Evolutionary conservation across 2,888 invertebrate genomes (phyloP).

Genomic region (Eupithecia abbreviata): DNA sequence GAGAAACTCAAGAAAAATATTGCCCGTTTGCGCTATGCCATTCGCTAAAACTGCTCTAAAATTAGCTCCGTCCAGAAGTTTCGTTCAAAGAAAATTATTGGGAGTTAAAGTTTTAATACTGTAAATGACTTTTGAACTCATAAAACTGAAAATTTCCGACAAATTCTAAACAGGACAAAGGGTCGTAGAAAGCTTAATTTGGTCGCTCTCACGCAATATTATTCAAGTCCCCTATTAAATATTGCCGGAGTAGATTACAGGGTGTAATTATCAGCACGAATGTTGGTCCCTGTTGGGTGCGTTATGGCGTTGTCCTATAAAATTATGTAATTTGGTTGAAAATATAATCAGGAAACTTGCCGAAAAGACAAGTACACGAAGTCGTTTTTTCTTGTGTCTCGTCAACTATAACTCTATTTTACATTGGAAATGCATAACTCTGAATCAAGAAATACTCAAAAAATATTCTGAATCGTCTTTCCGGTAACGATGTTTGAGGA

Average conservation of each 20-base stretch:
- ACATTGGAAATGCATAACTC: no score
- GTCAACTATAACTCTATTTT: no score
- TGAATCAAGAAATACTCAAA: no score
- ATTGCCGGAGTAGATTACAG: slow-evolving; percentile 4
- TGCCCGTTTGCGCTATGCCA: background rate
- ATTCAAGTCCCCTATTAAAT: slow-evolving; percentile 15
- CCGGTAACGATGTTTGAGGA: no score
- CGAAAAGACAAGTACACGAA: background rate
- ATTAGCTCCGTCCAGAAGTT: background rate
- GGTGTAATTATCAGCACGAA: slow-evolving; percentile 8
- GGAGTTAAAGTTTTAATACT: slow-evolving; percentile 19
- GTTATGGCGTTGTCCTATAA: background rate
- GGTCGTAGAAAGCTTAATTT: slow-evolving; percentile 26
- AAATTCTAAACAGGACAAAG: slow-evolving; percentile 34
- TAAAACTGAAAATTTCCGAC: slow-evolving; percentile 27
- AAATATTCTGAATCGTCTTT: no score
- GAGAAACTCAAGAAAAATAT: background rate
- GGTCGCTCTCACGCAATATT: slow-evolving; percentile 17
- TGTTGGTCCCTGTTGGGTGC: background rate
- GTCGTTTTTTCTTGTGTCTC: no score
- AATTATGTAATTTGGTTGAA: background rate
- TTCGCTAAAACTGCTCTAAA: background rate
- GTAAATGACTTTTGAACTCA: slow-evolving; percentile 23
- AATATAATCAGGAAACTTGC: background rate
- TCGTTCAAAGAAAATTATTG: slow-evolving; percentile 12